Evolutionary conservation across 2,888 invertebrate genomes (phyloP), one percentile per base, ranked within the genome.

Genomic region (Leptinotarsa tumamoca): DNA sequence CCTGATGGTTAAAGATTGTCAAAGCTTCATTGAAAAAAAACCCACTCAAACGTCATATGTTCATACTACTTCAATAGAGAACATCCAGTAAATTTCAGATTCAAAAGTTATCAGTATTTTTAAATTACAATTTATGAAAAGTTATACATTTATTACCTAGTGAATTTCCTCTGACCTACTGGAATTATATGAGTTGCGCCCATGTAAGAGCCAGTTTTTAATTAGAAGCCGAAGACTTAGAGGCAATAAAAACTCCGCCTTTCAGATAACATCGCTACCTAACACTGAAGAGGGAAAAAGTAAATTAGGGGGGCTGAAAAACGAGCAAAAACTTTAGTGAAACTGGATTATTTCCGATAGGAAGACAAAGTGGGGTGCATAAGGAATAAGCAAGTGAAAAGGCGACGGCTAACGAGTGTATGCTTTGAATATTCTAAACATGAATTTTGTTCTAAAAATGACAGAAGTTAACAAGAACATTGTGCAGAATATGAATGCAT

Each of bases 271-370:
- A 84, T 68, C 71, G 80, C 83, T 71, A 67, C 78, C 71, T 81
- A 82, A 81, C 82, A 78, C 75, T 72, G 79, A 80, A 82, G 81
- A 80, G 81, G 83, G 82, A 82, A 83, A 84, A 82, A 83, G 84
- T 84, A 85, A 86, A 86, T 84, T 85, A 84, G 84, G 83, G 83
- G 83, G 83, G 84, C 77, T 81, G 82, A 81, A 83, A 83, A 79
- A 84, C 76, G 79, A 78, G 81, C 80, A 83, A 84, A 85, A 82
- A 85, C 84, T 81, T 85, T 83, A 80, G 81, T 79, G 81, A 84
- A 85, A 85, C 84, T 84, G 83, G 84, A 86, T 86, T 85, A 86
- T 82, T 84, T 82, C 80, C 80, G 81, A 79, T 75, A 71, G 79
- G 72, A 82, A 83, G 83, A 83, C 82, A 82, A 82, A 82, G 81